Percentiles rank a stretch among this genome's conserved stretches.
Evolutionary conservation across 1,140 invertebrate species (phyloP).

Genomic region (Metaphire vulgaris): DNA sequence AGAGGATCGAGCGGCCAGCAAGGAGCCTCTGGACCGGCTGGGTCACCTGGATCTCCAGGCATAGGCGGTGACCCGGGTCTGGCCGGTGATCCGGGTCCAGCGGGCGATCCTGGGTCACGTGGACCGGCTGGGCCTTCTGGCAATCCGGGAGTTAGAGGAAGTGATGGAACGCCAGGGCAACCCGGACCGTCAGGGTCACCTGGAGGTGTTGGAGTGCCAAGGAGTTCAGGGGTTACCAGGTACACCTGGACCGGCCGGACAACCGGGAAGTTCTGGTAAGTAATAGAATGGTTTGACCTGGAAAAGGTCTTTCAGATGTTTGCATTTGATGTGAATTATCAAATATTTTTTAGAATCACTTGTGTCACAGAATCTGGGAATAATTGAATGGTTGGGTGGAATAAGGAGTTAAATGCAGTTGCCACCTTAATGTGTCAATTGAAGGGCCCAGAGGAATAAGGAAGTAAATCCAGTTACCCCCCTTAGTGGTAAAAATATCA

Average conservation of each 20-base stretch:
- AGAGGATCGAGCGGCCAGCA: constrained; percentile 69
- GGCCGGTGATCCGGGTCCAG: not conserved
- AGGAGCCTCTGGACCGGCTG: constrained; percentile 39
- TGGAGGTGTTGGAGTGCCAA: constrained; percentile 21
- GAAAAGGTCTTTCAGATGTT: no score
- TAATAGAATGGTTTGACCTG: not conserved
- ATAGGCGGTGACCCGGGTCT: not conserved
- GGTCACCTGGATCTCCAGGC: constrained; percentile 38
- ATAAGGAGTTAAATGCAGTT: no score
- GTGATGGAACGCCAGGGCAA: constrained; percentile 32
- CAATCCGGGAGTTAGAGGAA: not conserved
- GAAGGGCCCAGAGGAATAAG: no score
- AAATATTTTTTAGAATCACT: no score
- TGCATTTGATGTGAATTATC: no score
- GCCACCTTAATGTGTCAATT: no score
- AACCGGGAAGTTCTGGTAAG: constrained; percentile 29
- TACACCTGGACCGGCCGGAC: constrained; percentile 53
- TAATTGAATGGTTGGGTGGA: no score
- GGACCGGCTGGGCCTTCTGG: not conserved
- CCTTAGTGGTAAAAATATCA: no score
- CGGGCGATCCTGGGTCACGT: not conserved
- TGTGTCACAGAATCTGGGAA: no score
- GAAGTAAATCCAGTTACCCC: no score
- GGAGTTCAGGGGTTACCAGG: constrained; percentile 47
- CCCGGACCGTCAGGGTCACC: constrained; percentile 32